Evolutionary conservation across 2,888 invertebrate species (phyloP).

Genomic region (Euplagia quadripunctaria): DNA sequence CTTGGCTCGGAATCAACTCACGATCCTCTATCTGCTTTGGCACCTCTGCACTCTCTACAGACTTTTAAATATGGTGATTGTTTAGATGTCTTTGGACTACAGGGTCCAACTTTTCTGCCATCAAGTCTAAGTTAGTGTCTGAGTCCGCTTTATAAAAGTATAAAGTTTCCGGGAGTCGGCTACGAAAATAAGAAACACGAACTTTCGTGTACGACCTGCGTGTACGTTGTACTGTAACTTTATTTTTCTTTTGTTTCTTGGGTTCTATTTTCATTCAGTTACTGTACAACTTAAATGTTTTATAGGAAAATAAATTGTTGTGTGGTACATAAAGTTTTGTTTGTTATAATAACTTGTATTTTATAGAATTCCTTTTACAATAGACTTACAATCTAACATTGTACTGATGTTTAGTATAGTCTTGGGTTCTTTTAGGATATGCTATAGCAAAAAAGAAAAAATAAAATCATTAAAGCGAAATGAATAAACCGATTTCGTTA

Average conservation of each 20-base stretch:
- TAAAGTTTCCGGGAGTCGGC: slow-evolving; percentile 37
- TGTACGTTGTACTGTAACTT: slow-evolving; percentile 26
- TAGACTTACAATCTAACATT: too few species aligned
- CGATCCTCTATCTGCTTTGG: slow-evolving; percentile 14
- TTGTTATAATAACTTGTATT: not conserved
- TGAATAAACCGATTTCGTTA: too few species aligned
- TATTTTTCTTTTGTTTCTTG: slow-evolving; percentile 22
- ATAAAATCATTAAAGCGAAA: too few species aligned
- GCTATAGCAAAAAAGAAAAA: not conserved
- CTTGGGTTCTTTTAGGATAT: not conserved
- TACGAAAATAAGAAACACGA: slow-evolving; percentile 35
- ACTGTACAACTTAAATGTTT: not conserved
- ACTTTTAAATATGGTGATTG: slow-evolving; percentile 56
- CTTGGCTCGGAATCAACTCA: slow-evolving; percentile 24
- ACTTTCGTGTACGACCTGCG: slow-evolving; percentile 25
- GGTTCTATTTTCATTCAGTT: slow-evolving; percentile 9
- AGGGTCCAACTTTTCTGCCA: slow-evolving; percentile 44
- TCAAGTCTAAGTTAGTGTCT: slow-evolving; percentile 44
- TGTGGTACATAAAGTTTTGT: not conserved
- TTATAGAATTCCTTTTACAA: not conserved
- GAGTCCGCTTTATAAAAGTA: slow-evolving; percentile 47
- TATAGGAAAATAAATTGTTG: not conserved
- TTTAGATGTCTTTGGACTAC: slow-evolving; percentile 48
- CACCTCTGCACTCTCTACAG: slow-evolving; percentile 33
- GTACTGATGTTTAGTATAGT: not conserved